These are phyloP conservation scores for Diorhabda sublineata DNA, from an alignment of 1,140 invertebrate genomes.

Conservation along the genomic window DNA sequence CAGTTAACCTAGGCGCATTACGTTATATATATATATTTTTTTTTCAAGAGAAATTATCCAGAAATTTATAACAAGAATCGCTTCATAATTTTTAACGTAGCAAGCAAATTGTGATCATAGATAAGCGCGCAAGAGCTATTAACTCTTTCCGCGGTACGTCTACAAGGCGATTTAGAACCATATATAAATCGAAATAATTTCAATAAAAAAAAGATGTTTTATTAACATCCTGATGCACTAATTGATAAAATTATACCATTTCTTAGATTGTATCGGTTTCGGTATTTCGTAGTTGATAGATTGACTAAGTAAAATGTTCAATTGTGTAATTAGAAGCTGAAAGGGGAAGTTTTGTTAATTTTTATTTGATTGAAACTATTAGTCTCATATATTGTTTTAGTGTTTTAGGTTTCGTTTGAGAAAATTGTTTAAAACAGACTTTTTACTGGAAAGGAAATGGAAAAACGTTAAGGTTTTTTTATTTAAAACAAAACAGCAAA, in stretches of 20 bases:
- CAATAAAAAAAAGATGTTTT: background rate
- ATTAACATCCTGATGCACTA: too few species aligned
- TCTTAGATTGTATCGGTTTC: too few species aligned
- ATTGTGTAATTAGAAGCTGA: too few species aligned
- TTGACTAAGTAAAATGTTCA: too few species aligned
- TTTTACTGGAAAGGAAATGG: background rate
- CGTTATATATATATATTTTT: background rate
- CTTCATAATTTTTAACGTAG: constrained; percentile 13
- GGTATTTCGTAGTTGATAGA: too few species aligned
- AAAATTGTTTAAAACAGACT: background rate
- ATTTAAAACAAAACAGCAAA: background rate
- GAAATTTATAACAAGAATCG: constrained; percentile 13
- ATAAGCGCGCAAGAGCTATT: constrained; percentile 7
- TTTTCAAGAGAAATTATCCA: constrained; percentile 11
- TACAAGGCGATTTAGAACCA: background rate
- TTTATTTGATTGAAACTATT: too few species aligned
- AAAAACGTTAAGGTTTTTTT: background rate
- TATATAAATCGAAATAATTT: background rate
- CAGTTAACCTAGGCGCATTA: background rate
- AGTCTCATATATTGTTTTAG: too few species aligned
- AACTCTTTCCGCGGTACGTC: constrained; percentile 5
- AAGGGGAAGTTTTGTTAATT: too few species aligned
- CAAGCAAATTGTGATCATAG: constrained; percentile 12
- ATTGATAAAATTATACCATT: too few species aligned
- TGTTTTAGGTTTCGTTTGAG: background rate